Evolutionary conservation across 1,140 invertebrate species (phyloP).

Genomic region (Polypedilum vanderplanki): DNA sequence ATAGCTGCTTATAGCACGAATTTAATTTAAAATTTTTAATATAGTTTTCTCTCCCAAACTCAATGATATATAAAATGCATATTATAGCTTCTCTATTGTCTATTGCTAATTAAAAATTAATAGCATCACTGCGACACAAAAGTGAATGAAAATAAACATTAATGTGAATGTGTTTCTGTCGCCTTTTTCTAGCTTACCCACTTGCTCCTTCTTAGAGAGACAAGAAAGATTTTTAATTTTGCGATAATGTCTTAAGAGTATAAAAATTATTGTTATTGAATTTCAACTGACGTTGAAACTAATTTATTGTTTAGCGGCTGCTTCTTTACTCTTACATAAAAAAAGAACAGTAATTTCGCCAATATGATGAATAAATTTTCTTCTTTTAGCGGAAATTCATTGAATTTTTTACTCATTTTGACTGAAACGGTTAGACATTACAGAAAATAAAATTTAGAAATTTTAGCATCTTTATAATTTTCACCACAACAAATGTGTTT

Average conservation of each 20-base stretch:
- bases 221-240: constrained; percentile 14
- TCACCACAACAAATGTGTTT: too few relatives aligned
- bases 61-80: too few relatives aligned
- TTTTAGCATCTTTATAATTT: too few relatives aligned
- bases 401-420: too few relatives aligned
- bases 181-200: too few relatives aligned
- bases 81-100: neutral
- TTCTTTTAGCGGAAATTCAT: too few relatives aligned
- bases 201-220: neutral
- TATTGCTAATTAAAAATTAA: constrained; percentile 20
- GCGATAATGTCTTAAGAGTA: neutral
- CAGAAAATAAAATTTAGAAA: too few relatives aligned
- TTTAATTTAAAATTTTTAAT: neutral
- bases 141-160: neutral
- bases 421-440: too few relatives aligned
- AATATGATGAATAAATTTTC: too few relatives aligned
- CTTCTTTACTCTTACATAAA: too few relatives aligned
- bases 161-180: too few relatives aligned
- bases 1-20: neutral
- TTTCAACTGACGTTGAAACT: constrained; percentile 1
- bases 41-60: neutral
- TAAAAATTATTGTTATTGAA: constrained; percentile 20
- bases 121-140: neutral
- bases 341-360: too few relatives aligned
- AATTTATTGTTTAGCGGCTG: neutral